phyloP scores from a whole-genome alignment of 37 sponge, comb jelly and placozoan genomes.

The Petrosia ficiformis region DNA sequence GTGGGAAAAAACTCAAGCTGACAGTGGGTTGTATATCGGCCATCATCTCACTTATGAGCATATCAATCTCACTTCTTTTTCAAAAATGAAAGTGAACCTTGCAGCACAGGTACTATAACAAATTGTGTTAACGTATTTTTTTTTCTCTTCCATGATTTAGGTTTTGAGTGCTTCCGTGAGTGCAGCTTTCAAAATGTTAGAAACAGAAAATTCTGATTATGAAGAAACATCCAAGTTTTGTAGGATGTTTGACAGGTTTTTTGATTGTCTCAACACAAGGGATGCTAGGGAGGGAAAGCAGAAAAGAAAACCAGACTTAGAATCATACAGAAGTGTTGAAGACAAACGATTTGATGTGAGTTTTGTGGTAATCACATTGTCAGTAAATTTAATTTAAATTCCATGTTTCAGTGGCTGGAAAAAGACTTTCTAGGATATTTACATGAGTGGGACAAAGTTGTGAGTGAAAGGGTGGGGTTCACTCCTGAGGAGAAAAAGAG shows the following conservation, averaged over 20 bases:
- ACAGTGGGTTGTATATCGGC: background rate
- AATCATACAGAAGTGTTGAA: slow-evolving; percentile 14
- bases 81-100: slow-evolving; percentile 31
- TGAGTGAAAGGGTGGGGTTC: background rate
- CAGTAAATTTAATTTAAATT: background rate
- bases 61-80: slow-evolving; percentile 23
- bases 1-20: background rate
- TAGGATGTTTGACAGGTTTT: slow-evolving; percentile 31
- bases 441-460: background rate
- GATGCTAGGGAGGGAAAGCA: background rate
- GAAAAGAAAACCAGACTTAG: slow-evolving; percentile 8
- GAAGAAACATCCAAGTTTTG: slow-evolving; percentile 28
- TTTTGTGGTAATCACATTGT: too few species aligned
- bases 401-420: background rate
- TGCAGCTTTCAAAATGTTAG: slow-evolving; percentile 11
- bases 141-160: background rate
- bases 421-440: slow-evolving; percentile 2
- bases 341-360: slow-evolving; percentile 27
- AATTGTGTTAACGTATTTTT: background rate
- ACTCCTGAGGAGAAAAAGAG: background rate
- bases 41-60: slow-evolving; percentile 36
- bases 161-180: slow-evolving; percentile 41
- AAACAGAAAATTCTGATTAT: background rate
- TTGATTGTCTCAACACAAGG: slow-evolving; percentile 34
- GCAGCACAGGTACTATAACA: slow-evolving; percentile 41